Evolutionary conservation across 2,888 invertebrate genomes (phyloP), one percentile per base, ranked within the genome.

Genomic region (Calameuta idolon): DNA sequence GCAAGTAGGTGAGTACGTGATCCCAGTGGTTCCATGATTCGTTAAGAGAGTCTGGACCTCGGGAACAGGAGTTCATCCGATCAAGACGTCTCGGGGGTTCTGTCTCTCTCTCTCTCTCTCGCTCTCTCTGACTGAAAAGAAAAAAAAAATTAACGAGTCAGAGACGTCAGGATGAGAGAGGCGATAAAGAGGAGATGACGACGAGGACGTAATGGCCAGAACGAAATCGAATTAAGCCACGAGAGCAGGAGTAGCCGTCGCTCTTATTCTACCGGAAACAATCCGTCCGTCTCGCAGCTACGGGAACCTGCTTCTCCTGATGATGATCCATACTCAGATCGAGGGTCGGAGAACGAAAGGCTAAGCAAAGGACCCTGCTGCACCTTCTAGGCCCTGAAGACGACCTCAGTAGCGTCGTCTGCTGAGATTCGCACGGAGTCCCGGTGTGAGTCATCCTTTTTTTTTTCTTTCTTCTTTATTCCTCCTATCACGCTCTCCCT

Each of bases 171-270:
- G 55, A 55, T 55, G 55, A 55, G 55, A 55, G 86, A 85, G 82
- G 84, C 83, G 82, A 82, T 83, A 83, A 82, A 83, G 79, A 81
- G 80, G 78, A 80, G 76, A 74, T 75, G 79, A 79, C 81, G 81
- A 80, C 79, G 81, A 80, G 77, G 86, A 84, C 83, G 86, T 87
- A 88, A 88, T 87, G 87, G 85, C 83, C 86, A 85, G 87, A 88
- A 88, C 85, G 86, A 87, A 88, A 88, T 88, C 87, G 87, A 86
- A 88, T 88, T 88, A 87, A 85, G 84, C 83, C 85, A 85, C 83
- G 84, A 83, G 83, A 82, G 85, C 34, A 55, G 55, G 23, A 55
- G 55, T 23, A 23, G 55, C 55, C 23, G 55, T 55, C 15, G 23
- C 23, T 55, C 55, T 55, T 55, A 23, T 23, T 55, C 55, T 55